These are phyloP conservation scores for Lithophane socia DNA, from an alignment of 2,888 invertebrate species.

Conservation along the genomic window DNA sequence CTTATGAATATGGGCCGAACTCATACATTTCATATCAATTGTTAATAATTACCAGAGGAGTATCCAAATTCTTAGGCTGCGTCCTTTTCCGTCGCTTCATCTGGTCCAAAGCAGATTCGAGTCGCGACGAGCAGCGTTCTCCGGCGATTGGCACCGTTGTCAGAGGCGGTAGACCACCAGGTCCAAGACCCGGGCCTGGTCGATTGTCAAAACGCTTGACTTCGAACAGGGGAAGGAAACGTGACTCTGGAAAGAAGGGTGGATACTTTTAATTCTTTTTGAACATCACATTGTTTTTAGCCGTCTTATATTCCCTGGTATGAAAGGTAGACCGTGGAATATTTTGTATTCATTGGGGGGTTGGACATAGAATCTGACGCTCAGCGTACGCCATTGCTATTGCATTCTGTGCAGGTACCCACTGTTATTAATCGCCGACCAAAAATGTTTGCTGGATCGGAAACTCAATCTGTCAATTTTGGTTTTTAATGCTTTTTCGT, in stretches of 20 bases:
- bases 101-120: conserved; percentile 92
- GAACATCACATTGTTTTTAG: not conserved
- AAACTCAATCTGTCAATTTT: not conserved
- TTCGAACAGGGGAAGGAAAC: conserved; percentile 86
- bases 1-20: not conserved
- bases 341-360: not conserved
- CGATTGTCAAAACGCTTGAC: conserved; percentile 83
- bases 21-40: not conserved
- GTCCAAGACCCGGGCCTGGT: conserved; percentile 72
- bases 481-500: not conserved
- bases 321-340: not conserved
- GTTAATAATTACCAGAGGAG: conserved; percentile 79
- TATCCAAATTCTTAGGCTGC: conserved; percentile 87
- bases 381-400: not conserved
- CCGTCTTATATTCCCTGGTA: not conserved
- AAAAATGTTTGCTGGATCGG: not conserved
- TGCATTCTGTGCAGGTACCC: not conserved
- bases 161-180: conserved; percentile 81
- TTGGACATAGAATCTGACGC: not conserved
- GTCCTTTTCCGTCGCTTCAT: conserved; percentile 90
- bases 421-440: not conserved
- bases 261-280: not conserved
- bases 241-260: conserved; percentile 79
- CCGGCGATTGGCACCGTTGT: conserved; percentile 84
- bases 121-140: conserved; percentile 91